Evolutionary conservation across 2,797 vertebrate genomes (phyloP).

Genomic region (Gambelia wislizenii): DNA sequence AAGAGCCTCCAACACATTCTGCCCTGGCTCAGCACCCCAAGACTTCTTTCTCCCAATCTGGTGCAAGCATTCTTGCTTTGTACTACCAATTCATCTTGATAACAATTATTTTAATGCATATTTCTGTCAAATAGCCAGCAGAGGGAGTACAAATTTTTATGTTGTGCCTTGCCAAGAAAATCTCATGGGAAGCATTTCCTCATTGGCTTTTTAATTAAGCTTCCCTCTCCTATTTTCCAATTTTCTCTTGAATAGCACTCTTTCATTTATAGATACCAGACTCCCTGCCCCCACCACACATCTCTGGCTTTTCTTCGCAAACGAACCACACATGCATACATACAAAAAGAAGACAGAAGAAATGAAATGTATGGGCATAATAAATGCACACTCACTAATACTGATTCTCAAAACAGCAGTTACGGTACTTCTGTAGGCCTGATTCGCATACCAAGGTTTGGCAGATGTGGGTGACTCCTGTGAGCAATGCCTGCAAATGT

Average conservation of each 20-base stretch:
- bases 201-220: background rate
- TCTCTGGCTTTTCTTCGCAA: no score
- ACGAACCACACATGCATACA: no score
- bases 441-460: background rate
- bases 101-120: background rate
- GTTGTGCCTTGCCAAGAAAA: background rate
- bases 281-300: no score
- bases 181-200: background rate
- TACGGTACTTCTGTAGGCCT: background rate
- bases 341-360: background rate
- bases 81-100: background rate
- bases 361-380: background rate
- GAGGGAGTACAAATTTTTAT: slow-evolving; percentile 2
- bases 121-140: background rate
- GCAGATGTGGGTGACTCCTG: background rate
- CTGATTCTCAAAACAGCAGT: background rate
- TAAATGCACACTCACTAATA: background rate
- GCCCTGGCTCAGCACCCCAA: no score
- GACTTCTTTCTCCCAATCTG: background rate
- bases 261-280: fast-evolving
- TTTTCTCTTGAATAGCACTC: fast-evolving
- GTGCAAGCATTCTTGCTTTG: background rate
- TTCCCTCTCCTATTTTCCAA: slow-evolving; percentile 15
- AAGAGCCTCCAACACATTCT: background rate
- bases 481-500: background rate